phyloP scores from a whole-genome alignment of 2,113 vertebrate species.

The Gnathonemus longibarbis region DNA sequence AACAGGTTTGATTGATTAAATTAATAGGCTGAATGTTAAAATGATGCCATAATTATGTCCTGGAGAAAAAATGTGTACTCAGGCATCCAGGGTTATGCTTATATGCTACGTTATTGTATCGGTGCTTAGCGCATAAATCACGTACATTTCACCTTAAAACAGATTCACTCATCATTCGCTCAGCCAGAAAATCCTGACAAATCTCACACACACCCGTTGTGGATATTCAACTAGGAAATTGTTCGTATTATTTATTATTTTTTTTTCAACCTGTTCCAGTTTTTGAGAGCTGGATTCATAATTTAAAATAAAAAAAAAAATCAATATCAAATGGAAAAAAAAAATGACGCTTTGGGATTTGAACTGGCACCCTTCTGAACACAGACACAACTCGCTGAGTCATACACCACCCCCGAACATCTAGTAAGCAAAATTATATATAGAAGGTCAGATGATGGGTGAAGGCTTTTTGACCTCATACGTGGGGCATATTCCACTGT shows the following conservation, averaged over 20 bases:
- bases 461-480: not conserved
- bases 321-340: not conserved
- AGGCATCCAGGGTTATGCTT: not conserved
- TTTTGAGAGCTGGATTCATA: not conserved
- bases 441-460: not conserved
- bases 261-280: not conserved
- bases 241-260: not conserved
- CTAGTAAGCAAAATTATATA: not conserved
- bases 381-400: not conserved
- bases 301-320: not conserved
- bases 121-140: not conserved
- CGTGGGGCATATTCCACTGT: not conserved
- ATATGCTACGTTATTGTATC: not conserved
- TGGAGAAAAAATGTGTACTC: not conserved
- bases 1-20: not conserved
- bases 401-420: not conserved
- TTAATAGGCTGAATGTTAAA: not conserved
- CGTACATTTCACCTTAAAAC: not conserved
- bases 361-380: not conserved
- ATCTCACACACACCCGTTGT: not conserved
- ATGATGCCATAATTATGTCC: not conserved
- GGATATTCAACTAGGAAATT: not conserved
- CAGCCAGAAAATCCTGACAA: not conserved
- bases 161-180: not conserved
- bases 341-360: not conserved